These are phyloP conservation scores for Gorsachius goisagi DNA, from an alignment of 2,113 vertebrate genomes.

Conservation along the genomic window DNA sequence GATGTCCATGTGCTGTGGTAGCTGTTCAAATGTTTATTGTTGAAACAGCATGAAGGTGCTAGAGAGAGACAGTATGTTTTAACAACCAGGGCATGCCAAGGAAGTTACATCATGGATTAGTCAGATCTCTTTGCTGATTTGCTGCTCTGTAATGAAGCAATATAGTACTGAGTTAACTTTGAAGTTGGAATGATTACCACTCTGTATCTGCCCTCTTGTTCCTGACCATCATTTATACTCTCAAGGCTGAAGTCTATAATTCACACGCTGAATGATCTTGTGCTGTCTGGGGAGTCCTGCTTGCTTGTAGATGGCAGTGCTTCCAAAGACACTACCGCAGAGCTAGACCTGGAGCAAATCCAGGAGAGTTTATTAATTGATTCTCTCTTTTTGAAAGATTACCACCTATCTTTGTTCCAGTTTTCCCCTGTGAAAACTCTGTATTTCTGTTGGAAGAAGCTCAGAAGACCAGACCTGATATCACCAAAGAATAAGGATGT, in stretches of 20 bases:
- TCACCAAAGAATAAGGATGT: neutral
- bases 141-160: neutral
- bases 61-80: neutral
- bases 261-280: slow-evolving; percentile 1
- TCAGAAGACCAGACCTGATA: neutral
- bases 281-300: slow-evolving; percentile 29
- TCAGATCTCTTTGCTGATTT: slow-evolving; percentile 29
- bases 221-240: slow-evolving; percentile 34
- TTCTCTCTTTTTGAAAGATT: slow-evolving; percentile 19
- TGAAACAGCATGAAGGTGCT: neutral
- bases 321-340: slow-evolving; percentile 8
- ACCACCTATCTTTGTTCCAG: neutral
- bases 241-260: slow-evolving; percentile 53
- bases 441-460: neutral
- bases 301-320: neutral
- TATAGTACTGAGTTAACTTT: slow-evolving; percentile 27
- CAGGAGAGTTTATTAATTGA: slow-evolving; percentile 50
- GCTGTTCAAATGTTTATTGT: slow-evolving; percentile 35
- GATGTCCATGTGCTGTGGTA: neutral
- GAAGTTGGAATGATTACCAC: slow-evolving; percentile 41
- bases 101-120: slow-evolving; percentile 34
- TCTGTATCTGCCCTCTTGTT: slow-evolving; percentile 34
- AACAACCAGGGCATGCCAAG: slow-evolving; percentile 24
- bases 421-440: neutral
- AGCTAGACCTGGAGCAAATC: slow-evolving; percentile 40